Conservation (phyloP, 2,888 invertebrate genomes). For the Erebia palarica region DNA sequence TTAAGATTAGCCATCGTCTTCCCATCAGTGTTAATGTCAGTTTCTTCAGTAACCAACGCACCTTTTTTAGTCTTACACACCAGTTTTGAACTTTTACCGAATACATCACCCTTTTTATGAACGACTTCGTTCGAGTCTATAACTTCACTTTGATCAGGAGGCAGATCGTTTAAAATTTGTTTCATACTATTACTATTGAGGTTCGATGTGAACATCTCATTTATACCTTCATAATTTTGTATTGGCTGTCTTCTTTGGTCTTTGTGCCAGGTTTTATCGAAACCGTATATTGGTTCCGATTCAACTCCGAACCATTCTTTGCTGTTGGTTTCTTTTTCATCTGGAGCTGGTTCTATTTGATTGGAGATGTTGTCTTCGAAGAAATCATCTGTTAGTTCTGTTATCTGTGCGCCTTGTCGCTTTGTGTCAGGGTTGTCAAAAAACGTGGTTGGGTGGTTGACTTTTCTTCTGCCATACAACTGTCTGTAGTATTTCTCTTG, state of each 20-base stretch:
- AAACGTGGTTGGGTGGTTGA: conserved; percentile 65
- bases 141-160: conserved; percentile 60
- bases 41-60: conserved; percentile 73
- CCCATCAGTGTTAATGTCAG: conserved; percentile 72
- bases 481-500: conserved; percentile 93
- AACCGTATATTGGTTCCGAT: conserved; percentile 71
- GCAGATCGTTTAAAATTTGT: conserved; percentile 74
- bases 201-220: conserved; percentile 62
- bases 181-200: conserved; percentile 68
- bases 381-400: conserved; percentile 77
- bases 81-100: conserved; percentile 70
- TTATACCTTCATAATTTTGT: conserved; percentile 70
- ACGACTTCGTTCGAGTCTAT: conserved; percentile 70
- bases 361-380: conserved; percentile 62
- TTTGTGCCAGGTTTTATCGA: conserved; percentile 71
- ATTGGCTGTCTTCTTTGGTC: conserved; percentile 81
- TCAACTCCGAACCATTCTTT: conserved; percentile 60
- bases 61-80: conserved; percentile 71
- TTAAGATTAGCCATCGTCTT: conserved; percentile 67
- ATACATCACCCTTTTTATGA: conserved; percentile 65
- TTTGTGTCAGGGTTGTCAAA: conserved; percentile 65
- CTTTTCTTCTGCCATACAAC: conserved; percentile 86
- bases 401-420: conserved; percentile 76
- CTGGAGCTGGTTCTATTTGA: conserved; percentile 71
- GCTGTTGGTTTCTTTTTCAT: conserved; percentile 50